Evolutionary conservation across 2,888 invertebrate species (phyloP).

Genomic region (Panzeria rudis): DNA sequence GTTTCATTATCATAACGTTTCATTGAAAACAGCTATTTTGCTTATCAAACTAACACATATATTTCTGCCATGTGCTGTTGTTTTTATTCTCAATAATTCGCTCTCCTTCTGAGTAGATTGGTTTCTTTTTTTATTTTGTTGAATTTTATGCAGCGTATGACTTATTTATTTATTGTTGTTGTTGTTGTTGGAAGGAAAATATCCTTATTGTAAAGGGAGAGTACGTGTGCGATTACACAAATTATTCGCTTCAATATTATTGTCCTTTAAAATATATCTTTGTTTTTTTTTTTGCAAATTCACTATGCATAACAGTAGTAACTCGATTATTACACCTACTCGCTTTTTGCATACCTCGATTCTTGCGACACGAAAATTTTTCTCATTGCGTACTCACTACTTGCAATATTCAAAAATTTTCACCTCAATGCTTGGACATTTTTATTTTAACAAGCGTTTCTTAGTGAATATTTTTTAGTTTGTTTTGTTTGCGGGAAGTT

Average conservation of each 20-base stretch:
- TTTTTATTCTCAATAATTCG: background rate
- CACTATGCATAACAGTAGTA: constrained; percentile 17
- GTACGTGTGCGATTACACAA: constrained; percentile 25
- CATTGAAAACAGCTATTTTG: background rate
- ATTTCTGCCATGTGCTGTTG: constrained; percentile 43
- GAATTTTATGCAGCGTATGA: constrained; percentile 62
- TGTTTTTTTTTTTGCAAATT: constrained; percentile 26
- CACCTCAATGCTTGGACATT: no score
- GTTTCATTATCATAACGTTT: constrained; percentile 26
- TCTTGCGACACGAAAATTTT: no score
- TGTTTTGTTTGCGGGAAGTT: no score
- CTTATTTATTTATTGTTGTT: constrained; percentile 28
- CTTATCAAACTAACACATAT: constrained; percentile 53
- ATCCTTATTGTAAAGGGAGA: constrained; percentile 15
- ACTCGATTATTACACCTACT: no score
- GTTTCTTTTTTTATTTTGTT: constrained; percentile 46
- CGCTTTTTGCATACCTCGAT: background rate
- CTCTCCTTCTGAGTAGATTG: background rate
- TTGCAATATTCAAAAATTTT: no score
- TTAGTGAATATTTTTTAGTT: no score
- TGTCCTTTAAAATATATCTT: constrained; percentile 34
- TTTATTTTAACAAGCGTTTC: no score
- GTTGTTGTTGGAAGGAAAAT: constrained; percentile 17
- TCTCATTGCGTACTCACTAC: no score
- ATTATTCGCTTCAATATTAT: constrained; percentile 22